Percentiles rank a stretch among this genome's conserved stretches.
Conservation (phyloP, 2,888 invertebrate genomes). For the Hypselothyrea guttata region DNA sequence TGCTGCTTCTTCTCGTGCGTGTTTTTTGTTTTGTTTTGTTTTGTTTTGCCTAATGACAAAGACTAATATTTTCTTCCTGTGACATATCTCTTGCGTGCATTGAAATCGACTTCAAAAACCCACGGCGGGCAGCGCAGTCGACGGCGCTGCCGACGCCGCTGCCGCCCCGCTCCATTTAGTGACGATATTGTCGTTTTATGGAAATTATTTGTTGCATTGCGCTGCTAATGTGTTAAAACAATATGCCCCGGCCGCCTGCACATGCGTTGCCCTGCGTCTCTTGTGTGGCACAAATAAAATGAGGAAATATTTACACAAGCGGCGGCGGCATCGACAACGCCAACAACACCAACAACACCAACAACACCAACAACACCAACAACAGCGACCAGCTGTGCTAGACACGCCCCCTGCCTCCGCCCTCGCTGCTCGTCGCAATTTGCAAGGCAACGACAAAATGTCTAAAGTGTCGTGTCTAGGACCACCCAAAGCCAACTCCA, state of each 20-base stretch:
- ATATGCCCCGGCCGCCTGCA: constrained; percentile 65
- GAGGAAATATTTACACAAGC: constrained; percentile 74
- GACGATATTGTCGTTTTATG: constrained; percentile 65
- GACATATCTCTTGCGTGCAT: constrained; percentile 77
- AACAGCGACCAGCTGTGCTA: constrained; percentile 39
- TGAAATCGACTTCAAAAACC: constrained; percentile 43
- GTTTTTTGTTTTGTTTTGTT: constrained; percentile 47
- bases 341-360: constrained; percentile 11
- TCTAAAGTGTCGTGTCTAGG: constrained; percentile 61
- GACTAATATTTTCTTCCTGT: constrained; percentile 82
- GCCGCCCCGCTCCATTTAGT: constrained; percentile 55
- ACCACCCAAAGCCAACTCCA: constrained; percentile 60
- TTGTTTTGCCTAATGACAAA: constrained; percentile 80
- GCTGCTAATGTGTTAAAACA: constrained; percentile 81
- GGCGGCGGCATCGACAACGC: constrained; percentile 31
- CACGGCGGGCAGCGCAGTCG: constrained; percentile 16
- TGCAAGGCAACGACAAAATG: constrained; percentile 69
- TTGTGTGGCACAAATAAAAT: constrained; percentile 71
- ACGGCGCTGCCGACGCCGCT: constrained; percentile 12
- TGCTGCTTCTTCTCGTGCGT: not conserved
- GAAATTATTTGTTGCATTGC: constrained; percentile 81
- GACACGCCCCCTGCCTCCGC: constrained; percentile 58
- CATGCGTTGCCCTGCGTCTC: constrained; percentile 55
- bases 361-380: constrained; percentile 10
- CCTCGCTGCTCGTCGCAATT: constrained; percentile 43